A percentile compares a stretch with the other conserved stretches of the same genome.
Conservation (phyloP, 1,140 invertebrate genomes). For the Lethrus apterus region DNA sequence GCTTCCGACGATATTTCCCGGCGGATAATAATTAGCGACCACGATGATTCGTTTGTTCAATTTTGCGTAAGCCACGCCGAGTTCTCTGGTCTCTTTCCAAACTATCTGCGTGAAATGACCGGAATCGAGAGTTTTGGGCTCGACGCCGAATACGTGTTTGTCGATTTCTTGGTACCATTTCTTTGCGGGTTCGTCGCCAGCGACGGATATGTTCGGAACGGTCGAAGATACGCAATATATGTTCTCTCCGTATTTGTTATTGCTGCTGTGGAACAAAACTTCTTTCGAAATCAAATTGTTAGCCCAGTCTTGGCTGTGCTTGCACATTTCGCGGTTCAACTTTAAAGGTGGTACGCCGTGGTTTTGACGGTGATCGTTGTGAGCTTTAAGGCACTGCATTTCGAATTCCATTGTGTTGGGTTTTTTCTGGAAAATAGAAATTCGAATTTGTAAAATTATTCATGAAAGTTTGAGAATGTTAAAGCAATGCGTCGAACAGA, state of each 20-base stretch:
- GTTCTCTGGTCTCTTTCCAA: constrained; percentile 53
- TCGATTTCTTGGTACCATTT: constrained; percentile 67
- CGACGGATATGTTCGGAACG: constrained; percentile 52
- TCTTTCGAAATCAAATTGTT: constrained; percentile 48
- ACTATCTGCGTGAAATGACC: constrained; percentile 57
- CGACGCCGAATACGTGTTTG: constrained; percentile 53
- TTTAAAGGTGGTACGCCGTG: constrained; percentile 54
- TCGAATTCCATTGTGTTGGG: constrained; percentile 30
- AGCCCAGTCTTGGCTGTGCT: constrained; percentile 56
- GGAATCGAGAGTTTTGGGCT: constrained; percentile 38
- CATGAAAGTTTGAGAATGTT: background rate
- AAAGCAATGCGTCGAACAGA: background rate
- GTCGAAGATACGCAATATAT: constrained; percentile 42
- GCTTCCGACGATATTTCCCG: constrained; percentile 56
- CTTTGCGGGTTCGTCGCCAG: constrained; percentile 63
- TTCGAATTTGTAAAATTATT: background rate
- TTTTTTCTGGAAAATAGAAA: constrained; percentile 22
- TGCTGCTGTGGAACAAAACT: constrained; percentile 47
- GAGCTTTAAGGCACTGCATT: constrained; percentile 49
- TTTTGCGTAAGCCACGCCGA: constrained; percentile 55
- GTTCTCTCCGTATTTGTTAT: constrained; percentile 54
- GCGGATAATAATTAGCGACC: constrained; percentile 62
- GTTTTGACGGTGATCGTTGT: constrained; percentile 55
- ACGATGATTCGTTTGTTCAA: constrained; percentile 50
- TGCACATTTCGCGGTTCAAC: constrained; percentile 53